A percentile compares a stretch with the other conserved stretches of the same genome.
Conservation (phyloP, 2,113 vertebrate species). For the Sturnus vulgaris region DNA sequence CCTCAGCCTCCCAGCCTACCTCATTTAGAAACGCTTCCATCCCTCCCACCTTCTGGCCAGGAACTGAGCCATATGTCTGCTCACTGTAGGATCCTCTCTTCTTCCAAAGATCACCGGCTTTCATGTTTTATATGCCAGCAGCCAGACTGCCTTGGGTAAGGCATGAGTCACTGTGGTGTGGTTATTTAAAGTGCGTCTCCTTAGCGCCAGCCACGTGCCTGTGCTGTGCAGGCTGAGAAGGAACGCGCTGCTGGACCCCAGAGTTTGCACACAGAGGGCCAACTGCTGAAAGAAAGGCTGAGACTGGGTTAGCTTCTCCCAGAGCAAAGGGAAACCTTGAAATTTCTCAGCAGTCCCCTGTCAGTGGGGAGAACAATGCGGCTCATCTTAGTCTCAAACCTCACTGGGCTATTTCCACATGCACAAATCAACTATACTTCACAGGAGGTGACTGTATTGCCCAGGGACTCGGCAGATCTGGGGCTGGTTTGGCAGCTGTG, state of each 20-base stretch:
- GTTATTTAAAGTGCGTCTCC: conserved; percentile 52
- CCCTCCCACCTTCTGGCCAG: conserved; percentile 41
- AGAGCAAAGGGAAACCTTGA: background rate
- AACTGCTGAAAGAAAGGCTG: fast-evolving
- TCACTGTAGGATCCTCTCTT: conserved; percentile 13
- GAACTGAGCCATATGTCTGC: conserved; percentile 49
- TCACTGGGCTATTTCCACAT: background rate
- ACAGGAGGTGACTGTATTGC: background rate
- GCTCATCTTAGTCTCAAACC: background rate
- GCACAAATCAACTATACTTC: background rate
- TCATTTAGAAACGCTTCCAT: background rate
- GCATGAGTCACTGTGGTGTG: conserved; percentile 39
- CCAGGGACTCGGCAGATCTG: fast-evolving
- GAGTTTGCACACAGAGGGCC: fast-evolving
- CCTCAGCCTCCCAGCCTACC: background rate
- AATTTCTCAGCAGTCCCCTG: background rate
- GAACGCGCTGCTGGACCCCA: background rate
- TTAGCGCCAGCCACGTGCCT: conserved; percentile 16
- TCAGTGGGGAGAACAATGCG: background rate
- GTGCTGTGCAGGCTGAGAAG: background rate
- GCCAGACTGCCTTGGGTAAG: conserved; percentile 27
- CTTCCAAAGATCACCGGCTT: conserved; percentile 14
- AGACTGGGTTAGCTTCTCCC: background rate
- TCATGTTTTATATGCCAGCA: conserved; percentile 18
- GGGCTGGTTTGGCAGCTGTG: background rate